These are phyloP conservation scores for Colletes collaris DNA, from an alignment of 2,888 invertebrate genomes.

Conservation along the genomic window DNA sequence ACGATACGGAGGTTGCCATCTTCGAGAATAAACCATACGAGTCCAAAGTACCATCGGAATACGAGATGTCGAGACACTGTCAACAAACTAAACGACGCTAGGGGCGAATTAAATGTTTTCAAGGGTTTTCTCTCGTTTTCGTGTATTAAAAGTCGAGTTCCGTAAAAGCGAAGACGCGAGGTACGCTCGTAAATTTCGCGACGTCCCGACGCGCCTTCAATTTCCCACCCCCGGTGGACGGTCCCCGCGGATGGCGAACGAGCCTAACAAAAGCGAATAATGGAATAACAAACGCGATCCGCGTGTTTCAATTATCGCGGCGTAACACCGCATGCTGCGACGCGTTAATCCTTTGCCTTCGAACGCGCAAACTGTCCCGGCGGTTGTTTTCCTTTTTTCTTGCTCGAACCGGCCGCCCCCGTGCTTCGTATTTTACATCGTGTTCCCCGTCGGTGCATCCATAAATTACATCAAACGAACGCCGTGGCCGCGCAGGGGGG, in stretches of 20 bases:
- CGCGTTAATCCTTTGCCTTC: slow-evolving; percentile 19
- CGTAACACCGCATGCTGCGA: background rate
- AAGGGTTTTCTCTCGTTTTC: too few species aligned
- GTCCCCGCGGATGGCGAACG: background rate
- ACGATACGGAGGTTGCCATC: too few species aligned
- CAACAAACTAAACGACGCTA: too few species aligned
- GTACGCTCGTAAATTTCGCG: too few species aligned
- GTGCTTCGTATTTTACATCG: slow-evolving; percentile 13
- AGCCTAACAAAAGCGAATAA: background rate
- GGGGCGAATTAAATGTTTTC: too few species aligned
- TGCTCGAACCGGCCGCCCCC: background rate
- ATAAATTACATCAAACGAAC: slow-evolving; percentile 38
- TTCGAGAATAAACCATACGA: too few species aligned
- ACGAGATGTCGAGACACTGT: too few species aligned
- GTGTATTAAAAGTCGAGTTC: too few species aligned
- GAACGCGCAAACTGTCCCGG: background rate
- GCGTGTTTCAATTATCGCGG: slow-evolving; percentile 9
- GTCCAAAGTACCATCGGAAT: too few species aligned
- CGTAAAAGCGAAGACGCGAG: too few species aligned
- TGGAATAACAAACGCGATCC: slow-evolving; percentile 5
- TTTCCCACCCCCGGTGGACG: too few species aligned
- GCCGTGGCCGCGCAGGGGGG: background rate
- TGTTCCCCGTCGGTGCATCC: slow-evolving; percentile 20
- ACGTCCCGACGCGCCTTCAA: too few species aligned
- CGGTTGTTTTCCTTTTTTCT: background rate